A percentile compares a stretch with the other conserved stretches of the same genome.
Conservation (phyloP, 2,888 invertebrate genomes). For the Eupithecia exiguata region DNA sequence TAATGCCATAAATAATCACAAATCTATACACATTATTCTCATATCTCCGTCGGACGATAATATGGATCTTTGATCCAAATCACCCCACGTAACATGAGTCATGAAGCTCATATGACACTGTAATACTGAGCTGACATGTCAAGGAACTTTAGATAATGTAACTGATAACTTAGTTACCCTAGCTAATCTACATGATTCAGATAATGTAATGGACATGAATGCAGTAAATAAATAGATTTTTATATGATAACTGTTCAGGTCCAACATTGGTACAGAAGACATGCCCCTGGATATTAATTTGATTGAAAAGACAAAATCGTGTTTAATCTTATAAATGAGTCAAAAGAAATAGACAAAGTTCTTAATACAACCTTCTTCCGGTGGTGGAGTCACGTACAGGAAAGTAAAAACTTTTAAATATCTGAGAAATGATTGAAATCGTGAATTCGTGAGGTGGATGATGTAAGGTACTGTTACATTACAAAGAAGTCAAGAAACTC, state of each 20-base stretch:
- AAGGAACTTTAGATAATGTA: constrained; percentile 17
- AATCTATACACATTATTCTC: not conserved
- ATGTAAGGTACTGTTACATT: constrained; percentile 5
- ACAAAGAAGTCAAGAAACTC: constrained; percentile 5
- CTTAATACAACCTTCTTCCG: not conserved
- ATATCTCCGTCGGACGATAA: not conserved
- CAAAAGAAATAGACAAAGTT: not conserved
- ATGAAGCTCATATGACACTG: constrained; percentile 10
- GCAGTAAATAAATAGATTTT: no score
- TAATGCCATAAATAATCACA: not conserved
- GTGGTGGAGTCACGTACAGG: not conserved
- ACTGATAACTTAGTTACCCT: not conserved
- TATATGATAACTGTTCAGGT: not conserved
- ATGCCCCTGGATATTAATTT: not conserved
- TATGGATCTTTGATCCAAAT: constrained; percentile 11
- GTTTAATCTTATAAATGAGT: not conserved
- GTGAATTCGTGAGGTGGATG: constrained; percentile 8
- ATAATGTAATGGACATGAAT: no score
- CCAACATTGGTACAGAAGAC: not conserved
- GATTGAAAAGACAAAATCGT: not conserved
- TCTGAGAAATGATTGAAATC: constrained; percentile 8
- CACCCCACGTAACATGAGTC: constrained; percentile 11
- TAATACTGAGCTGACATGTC: constrained; percentile 14
- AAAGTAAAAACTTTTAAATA: not conserved
- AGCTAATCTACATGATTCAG: not conserved